Evolutionary conservation across 1,140 invertebrate genomes (phyloP), one percentile per base, ranked within the genome.

Genomic region (Papilio helenus): DNA sequence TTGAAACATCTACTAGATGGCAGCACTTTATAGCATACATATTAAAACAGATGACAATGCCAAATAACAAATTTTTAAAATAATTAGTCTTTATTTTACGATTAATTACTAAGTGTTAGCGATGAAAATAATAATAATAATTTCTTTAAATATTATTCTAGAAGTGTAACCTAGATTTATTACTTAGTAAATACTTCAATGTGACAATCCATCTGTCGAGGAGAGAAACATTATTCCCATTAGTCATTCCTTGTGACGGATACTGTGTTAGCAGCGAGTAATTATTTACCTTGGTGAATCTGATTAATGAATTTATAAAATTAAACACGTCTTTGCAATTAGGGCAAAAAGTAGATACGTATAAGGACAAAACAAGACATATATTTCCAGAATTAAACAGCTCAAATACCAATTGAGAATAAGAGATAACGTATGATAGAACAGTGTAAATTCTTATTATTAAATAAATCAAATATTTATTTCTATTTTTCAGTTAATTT

Each of bases 151-250:
- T 55, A 20, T n/a, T 5, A n/a, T n/a, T 18, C 0, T 14, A 18
- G 18, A 18, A n/a, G 7, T 5, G 51, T 55, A n/a, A 55, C 51
- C 51, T 55, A 55, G 18, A 55, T 55, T 55, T n/a, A 55, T 55
- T 55, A 55, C 51, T 55, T 20, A 55, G 58, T 26, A 26, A 61
- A 61, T 61, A 61, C 23, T 61, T 61, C 26, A 26, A 61, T 61
- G 20, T 29, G 61, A 65, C 26, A 65, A 65, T 29, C 61, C 61
- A 26, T 65, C 61, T 65, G 61, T 29, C 61, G 61, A 34, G 61
- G 1, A 16, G 61, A 29, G 61, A 65, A 65, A 65, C 34, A 29
- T 14, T 34, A 65, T 65, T 29, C 23, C 34, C 61, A 65, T 65
- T 65, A 65, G 10, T 65, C 61, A 65, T 65, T 65, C 61, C 61